Evolutionary conservation across 2,888 invertebrate species (phyloP).

Genomic region (Aethes cnicana): DNA sequence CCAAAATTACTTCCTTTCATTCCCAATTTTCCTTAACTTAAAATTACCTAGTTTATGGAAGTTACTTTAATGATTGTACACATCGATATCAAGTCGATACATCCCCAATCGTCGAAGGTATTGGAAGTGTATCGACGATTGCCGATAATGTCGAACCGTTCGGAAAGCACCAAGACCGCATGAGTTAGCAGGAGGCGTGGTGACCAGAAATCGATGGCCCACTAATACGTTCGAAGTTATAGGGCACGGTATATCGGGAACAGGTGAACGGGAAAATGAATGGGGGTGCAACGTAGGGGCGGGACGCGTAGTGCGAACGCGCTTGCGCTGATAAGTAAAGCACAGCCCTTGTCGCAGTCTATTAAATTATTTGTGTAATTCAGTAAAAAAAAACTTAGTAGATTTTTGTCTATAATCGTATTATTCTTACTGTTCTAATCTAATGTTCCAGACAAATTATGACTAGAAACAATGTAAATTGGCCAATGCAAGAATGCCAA

Average conservation of each 20-base stretch:
- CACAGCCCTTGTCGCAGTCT: neutral
- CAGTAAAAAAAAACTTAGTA: constrained; percentile 13
- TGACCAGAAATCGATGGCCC: constrained; percentile 80
- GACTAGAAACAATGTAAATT: too few relatives aligned
- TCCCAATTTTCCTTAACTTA: too few relatives aligned
- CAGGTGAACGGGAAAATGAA: constrained; percentile 59
- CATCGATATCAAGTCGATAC: constrained; percentile 44
- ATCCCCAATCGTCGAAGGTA: constrained; percentile 39
- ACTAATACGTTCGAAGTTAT: constrained; percentile 73
- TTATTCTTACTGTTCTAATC: too few relatives aligned
- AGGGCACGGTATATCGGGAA: constrained; percentile 61
- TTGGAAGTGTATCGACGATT: constrained; percentile 79
- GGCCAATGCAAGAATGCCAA: too few relatives aligned
- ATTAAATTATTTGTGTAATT: constrained; percentile 13
- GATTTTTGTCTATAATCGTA: too few relatives aligned
- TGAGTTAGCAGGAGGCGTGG: constrained; percentile 56
- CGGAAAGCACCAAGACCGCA: constrained; percentile 80
- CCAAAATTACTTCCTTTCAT: too few relatives aligned
- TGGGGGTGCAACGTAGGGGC: constrained; percentile 52
- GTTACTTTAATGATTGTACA: constrained; percentile 1
- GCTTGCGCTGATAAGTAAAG: constrained; percentile 63
- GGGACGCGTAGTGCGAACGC: constrained; percentile 47
- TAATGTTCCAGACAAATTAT: too few relatives aligned
- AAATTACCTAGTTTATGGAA: too few relatives aligned
- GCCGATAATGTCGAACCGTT: constrained; percentile 81